Evolutionary conservation across 2,113 vertebrate species (phyloP).

Genomic region (Podarcis muralis): DNA sequence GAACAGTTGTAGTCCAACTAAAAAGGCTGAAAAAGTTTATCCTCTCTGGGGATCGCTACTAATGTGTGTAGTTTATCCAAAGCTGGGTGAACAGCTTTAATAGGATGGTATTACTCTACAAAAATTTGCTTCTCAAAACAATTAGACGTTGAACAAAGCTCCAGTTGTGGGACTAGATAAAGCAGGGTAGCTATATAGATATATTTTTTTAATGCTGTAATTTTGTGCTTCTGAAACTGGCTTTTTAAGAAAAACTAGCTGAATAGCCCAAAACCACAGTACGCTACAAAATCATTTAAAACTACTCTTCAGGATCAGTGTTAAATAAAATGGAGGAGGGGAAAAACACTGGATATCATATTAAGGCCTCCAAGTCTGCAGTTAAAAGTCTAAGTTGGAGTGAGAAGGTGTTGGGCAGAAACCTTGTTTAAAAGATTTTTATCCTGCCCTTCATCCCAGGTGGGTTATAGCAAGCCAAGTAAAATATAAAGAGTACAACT

Average conservation of each 20-base stretch:
- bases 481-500: too few relatives aligned
- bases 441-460: too few relatives aligned
- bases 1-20: background rate
- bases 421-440: too few relatives aligned
- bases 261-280: background rate
- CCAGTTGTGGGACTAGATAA: too few relatives aligned
- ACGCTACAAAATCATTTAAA: background rate
- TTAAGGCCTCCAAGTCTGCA: background rate
- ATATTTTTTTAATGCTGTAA: too few relatives aligned
- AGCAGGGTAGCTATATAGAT: too few relatives aligned
- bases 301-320: background rate
- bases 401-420: too few relatives aligned
- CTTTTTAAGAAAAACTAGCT: background rate
- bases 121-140: background rate
- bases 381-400: too few relatives aligned
- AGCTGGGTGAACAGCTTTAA: background rate
- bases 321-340: background rate
- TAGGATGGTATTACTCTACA: background rate
- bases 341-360: too few relatives aligned
- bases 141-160: background rate
- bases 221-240: too few relatives aligned
- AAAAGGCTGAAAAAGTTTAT: fast-evolving
- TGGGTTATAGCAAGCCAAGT: too few relatives aligned
- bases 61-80: background rate
- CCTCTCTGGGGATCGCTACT: background rate